Conservation (phyloP, 2,888 invertebrate species). For the Pammene aurita region DNA sequence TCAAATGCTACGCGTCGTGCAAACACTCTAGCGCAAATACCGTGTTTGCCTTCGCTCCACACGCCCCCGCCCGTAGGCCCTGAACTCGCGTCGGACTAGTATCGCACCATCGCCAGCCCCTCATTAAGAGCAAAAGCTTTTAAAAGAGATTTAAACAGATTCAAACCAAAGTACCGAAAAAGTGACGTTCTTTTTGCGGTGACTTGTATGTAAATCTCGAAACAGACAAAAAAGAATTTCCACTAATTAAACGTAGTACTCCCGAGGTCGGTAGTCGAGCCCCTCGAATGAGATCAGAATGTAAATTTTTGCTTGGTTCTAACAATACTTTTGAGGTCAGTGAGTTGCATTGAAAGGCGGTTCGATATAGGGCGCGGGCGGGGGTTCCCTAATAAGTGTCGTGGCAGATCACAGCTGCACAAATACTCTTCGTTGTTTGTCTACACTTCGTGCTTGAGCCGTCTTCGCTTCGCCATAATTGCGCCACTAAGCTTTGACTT, state of each 20-base stretch:
- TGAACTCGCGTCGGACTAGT: constrained; percentile 50
- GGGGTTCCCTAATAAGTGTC: constrained; percentile 50
- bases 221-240: constrained; percentile 67
- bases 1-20: constrained; percentile 79
- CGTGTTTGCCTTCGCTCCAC: constrained; percentile 56
- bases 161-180: constrained; percentile 76
- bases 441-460: constrained; percentile 67
- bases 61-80: constrained; percentile 45
- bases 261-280: constrained; percentile 59
- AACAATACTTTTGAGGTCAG: constrained; percentile 62
- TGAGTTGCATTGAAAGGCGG: constrained; percentile 53
- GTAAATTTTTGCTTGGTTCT: constrained; percentile 64
- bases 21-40: constrained; percentile 75
- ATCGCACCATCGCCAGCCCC: constrained; percentile 64
- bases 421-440: constrained; percentile 75
- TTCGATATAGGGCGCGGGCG: constrained; percentile 46
- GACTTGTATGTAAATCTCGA: constrained; percentile 77
- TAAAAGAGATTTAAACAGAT: constrained; percentile 77
- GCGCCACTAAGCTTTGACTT: constrained; percentile 70
- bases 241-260: constrained; percentile 75
- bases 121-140: constrained; percentile 77
- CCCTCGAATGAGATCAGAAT: constrained; percentile 66
- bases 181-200: constrained; percentile 76
- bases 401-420: constrained; percentile 66
- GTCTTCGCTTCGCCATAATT: constrained; percentile 66